Conservation (phyloP, 2,797 vertebrate species). For the Picus viridis region DNA sequence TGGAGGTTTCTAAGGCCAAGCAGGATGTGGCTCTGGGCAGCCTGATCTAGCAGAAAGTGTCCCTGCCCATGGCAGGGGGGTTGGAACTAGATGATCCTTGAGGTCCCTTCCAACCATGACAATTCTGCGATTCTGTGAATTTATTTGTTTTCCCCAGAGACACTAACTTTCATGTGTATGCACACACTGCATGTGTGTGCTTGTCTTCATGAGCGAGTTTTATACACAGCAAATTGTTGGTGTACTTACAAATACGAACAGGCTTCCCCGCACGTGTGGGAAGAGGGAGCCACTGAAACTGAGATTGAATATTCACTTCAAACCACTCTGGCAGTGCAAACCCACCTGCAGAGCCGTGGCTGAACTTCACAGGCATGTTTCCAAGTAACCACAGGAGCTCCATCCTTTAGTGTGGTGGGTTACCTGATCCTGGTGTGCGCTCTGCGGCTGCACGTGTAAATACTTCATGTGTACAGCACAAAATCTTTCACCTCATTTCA, state of each 20-base stretch:
- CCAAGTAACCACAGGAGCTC: background rate
- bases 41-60: no score
- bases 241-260: rapidly evolving
- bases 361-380: background rate
- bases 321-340: background rate
- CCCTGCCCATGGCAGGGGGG: no score
- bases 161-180: background rate
- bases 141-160: no score
- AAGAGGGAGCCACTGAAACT: rapidly evolving
- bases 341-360: background rate
- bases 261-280: background rate
- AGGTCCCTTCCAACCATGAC: no score
- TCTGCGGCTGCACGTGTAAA: rapidly evolving
- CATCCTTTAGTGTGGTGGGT: rapidly evolving
- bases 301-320: background rate
- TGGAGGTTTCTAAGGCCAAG: no score
- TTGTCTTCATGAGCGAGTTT: background rate
- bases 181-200: background rate
- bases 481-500: background rate
- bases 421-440: rapidly evolving
- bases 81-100: no score
- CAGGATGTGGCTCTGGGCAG: no score
- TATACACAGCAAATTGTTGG: no score
- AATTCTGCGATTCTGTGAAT: no score
- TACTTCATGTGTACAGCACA: rapidly evolving